Evolutionary conservation across 2,797 vertebrate species (phyloP).

Genomic region (Lepus townsendii): DNA sequence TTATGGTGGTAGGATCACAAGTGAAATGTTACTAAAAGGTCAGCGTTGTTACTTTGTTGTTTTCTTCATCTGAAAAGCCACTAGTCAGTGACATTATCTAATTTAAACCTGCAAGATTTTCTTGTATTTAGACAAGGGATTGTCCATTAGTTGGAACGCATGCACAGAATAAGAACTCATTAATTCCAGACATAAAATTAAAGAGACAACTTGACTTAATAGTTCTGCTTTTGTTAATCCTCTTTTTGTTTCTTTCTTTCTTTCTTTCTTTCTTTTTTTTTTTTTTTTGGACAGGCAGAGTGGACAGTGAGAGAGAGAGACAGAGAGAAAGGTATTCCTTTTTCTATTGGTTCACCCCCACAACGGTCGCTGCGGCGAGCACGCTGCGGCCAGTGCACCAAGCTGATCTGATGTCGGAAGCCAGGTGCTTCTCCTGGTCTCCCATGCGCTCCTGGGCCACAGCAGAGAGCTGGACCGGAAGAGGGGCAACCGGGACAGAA

Average conservation of each 20-base stretch:
- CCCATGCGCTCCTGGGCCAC: no score
- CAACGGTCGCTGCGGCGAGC: no score
- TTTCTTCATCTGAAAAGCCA: background rate
- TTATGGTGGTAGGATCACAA: background rate
- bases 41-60: background rate
- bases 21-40: background rate
- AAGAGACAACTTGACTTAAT: background rate
- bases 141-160: background rate
- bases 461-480: no score
- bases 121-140: background rate
- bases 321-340: no score
- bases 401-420: no score
- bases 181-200: background rate
- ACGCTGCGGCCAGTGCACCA: no score
- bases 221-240: background rate
- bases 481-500: no score
- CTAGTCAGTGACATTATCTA: background rate
- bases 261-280: background rate
- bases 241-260: background rate
- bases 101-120: constrained; percentile 35
- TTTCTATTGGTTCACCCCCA: no score
- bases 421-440: no score
- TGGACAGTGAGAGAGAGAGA: no score
- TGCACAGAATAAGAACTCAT: background rate
- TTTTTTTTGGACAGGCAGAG: no score